Evolutionary conservation across 2,888 invertebrate genomes (phyloP), one percentile per base, ranked within the genome.

Genomic region (Strigamia transsilvanica): DNA sequence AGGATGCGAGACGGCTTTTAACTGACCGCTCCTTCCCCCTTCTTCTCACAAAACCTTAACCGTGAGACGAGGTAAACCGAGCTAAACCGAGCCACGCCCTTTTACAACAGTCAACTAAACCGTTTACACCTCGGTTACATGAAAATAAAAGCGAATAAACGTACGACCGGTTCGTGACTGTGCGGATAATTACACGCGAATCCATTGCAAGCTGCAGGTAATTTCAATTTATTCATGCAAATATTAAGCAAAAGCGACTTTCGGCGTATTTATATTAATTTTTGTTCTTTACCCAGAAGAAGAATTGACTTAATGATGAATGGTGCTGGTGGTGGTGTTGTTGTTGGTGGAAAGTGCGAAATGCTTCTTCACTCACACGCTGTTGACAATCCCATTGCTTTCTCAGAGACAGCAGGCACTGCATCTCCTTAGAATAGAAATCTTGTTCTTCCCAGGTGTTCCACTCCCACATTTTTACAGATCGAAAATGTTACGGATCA

Each of bases 301-400:
- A 18, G 61, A 61, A 61, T 61, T 9, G 61, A 61, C 61, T 61
- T 61, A 61, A 61, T 61, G 61, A 61, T 18, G 61, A 61, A 61
- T 61, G 15, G 6, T 61, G 51, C 51, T 51, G 5, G 3, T 51
- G 51, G n/a, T 51, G 51, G 51, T 51, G 51, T 6, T 51, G 61
- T 4, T 61, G 61, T 18, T 61, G 61, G 61, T 61, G 18, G 61
- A 61, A 5, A 23, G 61, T 61, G 61, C 61, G 61, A 61, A 61
- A 21, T 18, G 61, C 61, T 61, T 61, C 61, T 61, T 61, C 61
- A 18, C 61, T 61, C 61, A 61, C 3, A 61, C 61, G 61, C 61
- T 61, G 61, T 23, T 61, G 61, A n/a, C 61, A 61, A 61, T 61
- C 61, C 61, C 61, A 61, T 61, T 61, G 61, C 61, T 61, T 21